Evolutionary conservation across 2,113 vertebrate species (phyloP).

Genomic region (Raja brachyura): DNA sequence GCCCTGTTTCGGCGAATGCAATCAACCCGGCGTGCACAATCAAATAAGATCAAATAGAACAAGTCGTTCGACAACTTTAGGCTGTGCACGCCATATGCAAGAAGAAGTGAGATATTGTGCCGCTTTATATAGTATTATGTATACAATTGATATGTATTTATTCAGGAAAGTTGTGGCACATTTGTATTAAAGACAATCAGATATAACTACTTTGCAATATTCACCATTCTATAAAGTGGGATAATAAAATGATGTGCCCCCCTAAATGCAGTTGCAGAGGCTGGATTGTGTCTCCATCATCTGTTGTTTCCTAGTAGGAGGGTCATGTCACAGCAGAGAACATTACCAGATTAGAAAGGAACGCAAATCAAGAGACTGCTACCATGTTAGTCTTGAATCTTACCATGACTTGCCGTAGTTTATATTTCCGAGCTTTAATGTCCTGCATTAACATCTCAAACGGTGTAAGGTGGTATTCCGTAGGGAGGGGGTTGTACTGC

Average conservation of each 20-base stretch:
- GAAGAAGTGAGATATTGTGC: too few species aligned
- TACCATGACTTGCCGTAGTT: slow-evolving; percentile 94
- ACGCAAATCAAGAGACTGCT: background rate
- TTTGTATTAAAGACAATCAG: background rate
- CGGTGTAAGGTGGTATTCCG: slow-evolving; percentile 89
- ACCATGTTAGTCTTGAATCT: slow-evolving; percentile 42
- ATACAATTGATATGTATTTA: background rate
- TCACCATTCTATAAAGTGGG: background rate
- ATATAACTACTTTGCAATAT: background rate
- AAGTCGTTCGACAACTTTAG: too few species aligned
- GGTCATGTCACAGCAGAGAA: background rate
- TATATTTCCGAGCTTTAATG: slow-evolving; percentile 81
- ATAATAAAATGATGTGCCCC: background rate
- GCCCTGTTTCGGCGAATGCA: too few species aligned
- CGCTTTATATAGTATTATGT: too few species aligned
- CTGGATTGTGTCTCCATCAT: background rate
- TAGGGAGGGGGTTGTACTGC: slow-evolving; percentile 81
- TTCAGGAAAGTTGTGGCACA: background rate
- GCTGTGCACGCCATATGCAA: too few species aligned
- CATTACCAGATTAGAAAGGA: background rate
- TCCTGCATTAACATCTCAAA: slow-evolving; percentile 99
- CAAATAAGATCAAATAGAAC: too few species aligned
- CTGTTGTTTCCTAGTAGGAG: background rate
- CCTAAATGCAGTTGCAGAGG: too few species aligned
- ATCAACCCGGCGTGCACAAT: too few species aligned